These are phyloP conservation scores for Dissostichus mawsoni DNA, from an alignment of 2,113 vertebrate species.

Conservation along the genomic window DNA sequence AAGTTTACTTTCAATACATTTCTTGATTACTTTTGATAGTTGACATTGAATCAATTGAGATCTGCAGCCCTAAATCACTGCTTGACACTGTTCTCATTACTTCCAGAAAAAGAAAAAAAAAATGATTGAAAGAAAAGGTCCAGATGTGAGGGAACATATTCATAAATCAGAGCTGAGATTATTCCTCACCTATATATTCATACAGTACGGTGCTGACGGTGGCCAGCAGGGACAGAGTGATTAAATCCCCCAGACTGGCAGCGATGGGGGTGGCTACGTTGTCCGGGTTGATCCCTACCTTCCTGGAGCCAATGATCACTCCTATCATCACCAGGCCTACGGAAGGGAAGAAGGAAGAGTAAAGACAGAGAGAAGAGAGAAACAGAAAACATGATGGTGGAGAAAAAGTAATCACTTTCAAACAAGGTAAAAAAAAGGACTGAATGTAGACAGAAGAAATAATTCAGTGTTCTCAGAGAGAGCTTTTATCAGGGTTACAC, in stretches of 20 bases:
- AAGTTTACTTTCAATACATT: no score
- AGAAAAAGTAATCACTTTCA: not conserved
- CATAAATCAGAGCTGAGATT: not conserved
- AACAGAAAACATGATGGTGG: not conserved
- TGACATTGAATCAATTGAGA: no score
- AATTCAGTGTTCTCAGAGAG: not conserved
- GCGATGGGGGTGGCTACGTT: slow-evolving; percentile 97
- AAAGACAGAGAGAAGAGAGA: not conserved
- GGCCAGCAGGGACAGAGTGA: slow-evolving; percentile 93
- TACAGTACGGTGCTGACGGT: slow-evolving; percentile 91
- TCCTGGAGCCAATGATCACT: slow-evolving; percentile 91
- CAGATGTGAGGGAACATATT: not conserved
- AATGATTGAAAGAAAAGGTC: not conserved
- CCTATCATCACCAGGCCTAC: slow-evolving; percentile 95
- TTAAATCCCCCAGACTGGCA: slow-evolving; percentile 95
- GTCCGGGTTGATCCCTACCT: slow-evolving; percentile 95
- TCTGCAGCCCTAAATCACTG: not conserved
- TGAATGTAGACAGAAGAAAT: not conserved
- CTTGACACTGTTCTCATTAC: not conserved
- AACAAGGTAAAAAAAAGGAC: not conserved
- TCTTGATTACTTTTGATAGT: no score
- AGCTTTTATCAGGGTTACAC: not conserved
- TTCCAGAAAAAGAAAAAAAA: no score
- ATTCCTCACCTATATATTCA: slow-evolving; percentile 86
- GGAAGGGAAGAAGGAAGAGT: no score